These are phyloP conservation scores for Cichlasoma orientale DNA, from an alignment of 2,797 vertebrate genomes.

Conservation along the genomic window DNA sequence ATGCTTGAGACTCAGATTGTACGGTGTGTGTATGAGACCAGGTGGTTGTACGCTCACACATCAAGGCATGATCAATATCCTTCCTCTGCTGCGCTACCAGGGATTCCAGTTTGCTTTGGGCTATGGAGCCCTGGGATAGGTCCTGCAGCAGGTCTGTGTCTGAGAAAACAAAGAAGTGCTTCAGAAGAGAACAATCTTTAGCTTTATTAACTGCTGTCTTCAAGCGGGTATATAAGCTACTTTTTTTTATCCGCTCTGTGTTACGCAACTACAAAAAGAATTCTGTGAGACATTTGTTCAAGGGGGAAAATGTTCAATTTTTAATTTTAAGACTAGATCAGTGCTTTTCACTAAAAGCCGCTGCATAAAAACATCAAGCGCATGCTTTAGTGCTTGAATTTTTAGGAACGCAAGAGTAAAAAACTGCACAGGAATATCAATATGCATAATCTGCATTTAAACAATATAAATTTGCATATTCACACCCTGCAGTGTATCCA, in stretches of 20 bases:
- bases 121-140: slow-evolving; percentile 83
- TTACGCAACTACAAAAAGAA: not conserved
- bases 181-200: slow-evolving; percentile 9
- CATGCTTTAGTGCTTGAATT: not conserved
- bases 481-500: not conserved
- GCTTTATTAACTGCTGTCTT: slow-evolving; percentile 1
- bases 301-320: not conserved
- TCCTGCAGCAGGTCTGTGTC: slow-evolving; percentile 86
- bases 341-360: not conserved
- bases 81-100: slow-evolving; percentile 84
- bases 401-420: not conserved
- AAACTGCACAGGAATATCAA: not conserved
- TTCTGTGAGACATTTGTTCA: not conserved
- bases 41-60: slow-evolving; percentile 82
- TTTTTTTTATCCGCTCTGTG: not conserved
- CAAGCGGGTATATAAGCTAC: not conserved
- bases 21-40: slow-evolving; percentile 8
- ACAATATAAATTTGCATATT: not conserved
- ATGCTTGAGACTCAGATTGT: slow-evolving; percentile 2
- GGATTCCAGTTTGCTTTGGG: slow-evolving; percentile 82
- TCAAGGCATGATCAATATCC: slow-evolving; percentile 86
- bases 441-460: not conserved
- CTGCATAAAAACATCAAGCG: not conserved
- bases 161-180: slow-evolving; percentile 55
- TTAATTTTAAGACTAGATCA: not conserved